Conservation (phyloP, 2,888 invertebrate species). For the Drosophila multiciliata region DNA sequence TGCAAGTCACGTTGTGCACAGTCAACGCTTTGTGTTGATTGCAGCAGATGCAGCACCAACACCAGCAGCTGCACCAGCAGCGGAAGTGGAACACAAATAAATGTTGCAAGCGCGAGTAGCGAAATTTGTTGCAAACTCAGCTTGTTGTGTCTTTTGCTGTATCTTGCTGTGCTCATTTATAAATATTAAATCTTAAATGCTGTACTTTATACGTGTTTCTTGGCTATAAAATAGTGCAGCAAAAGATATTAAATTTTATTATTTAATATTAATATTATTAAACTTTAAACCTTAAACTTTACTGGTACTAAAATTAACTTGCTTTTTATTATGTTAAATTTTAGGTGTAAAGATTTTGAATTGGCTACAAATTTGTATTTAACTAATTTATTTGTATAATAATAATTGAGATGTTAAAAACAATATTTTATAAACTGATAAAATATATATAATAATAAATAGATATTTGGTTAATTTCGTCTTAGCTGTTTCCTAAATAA, state of each 20-base stretch:
- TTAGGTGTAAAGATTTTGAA: no score
- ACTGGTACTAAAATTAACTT: no score
- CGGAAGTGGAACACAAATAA: conserved; percentile 1
- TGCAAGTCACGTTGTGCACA: conserved; percentile 63
- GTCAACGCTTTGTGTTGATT: conserved; percentile 19
- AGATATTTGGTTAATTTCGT: no score
- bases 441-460: no score
- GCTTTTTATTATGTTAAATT: no score
- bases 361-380: background rate
- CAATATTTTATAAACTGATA: no score
- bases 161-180: background rate
- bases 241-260: background rate
- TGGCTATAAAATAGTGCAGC: background rate
- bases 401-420: background rate
- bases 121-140: background rate
- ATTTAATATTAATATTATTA: background rate
- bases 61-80: background rate
- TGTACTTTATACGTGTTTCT: background rate
- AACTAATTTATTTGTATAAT: background rate
- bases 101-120: conserved; percentile 17
- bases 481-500: background rate
- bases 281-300: no score
- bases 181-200: background rate
- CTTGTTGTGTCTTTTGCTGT: background rate
- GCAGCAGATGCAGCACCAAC: background rate